These are phyloP conservation scores for Trachemys scripta DNA, from an alignment of 2,113 vertebrate genomes.

Conservation along the genomic window DNA sequence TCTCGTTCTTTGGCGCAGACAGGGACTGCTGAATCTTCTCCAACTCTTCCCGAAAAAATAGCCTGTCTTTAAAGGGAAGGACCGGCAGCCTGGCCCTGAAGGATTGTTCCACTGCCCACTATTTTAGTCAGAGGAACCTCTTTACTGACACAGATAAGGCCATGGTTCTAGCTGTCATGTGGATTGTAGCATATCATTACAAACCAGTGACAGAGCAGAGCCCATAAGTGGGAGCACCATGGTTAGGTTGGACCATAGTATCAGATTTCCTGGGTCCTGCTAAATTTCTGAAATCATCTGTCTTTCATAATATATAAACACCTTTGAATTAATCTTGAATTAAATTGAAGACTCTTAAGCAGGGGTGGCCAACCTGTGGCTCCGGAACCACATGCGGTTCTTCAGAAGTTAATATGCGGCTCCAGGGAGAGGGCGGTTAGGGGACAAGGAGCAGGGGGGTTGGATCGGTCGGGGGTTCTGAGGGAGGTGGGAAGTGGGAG, in stretches of 20 bases:
- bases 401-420: no score
- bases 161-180: background rate
- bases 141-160: background rate
- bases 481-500: no score
- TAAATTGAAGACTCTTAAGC: background rate
- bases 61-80: background rate
- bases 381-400: no score
- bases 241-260: background rate
- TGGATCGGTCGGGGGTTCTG: no score
- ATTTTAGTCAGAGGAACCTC: background rate
- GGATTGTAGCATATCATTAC: background rate
- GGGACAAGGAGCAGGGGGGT: no score
- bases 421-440: no score
- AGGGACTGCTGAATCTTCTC: background rate
- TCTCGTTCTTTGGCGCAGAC: background rate
- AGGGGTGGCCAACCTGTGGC: no score
- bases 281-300: background rate
- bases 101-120: background rate
- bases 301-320: background rate
- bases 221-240: background rate
- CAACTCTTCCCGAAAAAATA: background rate
- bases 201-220: background rate
- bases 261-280: background rate
- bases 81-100: background rate
- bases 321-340: background rate